Conservation (phyloP, 2,113 vertebrate species). For the Gadus chalcogrammus region DNA sequence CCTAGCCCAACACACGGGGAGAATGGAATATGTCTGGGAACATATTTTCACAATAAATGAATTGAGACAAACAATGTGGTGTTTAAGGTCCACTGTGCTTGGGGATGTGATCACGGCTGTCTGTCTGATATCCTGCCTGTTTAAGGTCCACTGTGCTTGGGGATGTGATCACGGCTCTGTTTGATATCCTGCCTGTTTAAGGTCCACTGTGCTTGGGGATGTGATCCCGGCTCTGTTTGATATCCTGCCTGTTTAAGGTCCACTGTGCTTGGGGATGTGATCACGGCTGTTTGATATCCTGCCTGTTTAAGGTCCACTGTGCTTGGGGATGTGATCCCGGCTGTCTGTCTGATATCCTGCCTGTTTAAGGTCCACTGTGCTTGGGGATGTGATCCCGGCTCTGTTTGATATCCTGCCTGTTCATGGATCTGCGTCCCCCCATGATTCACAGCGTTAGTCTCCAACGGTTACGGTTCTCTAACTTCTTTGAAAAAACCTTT, state of each 20-base stretch:
- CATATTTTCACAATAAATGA: not conserved
- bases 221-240: constrained; percentile 32
- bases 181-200: constrained; percentile 10
- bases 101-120: constrained; percentile 49
- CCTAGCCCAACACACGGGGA: not conserved
- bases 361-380: not conserved
- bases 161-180: constrained; percentile 15
- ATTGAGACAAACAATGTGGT: not conserved
- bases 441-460: constrained; percentile 71
- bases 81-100: constrained; percentile 1
- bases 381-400: constrained; percentile 50
- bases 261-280: no score
- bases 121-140: constrained; percentile 24
- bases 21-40: not conserved
- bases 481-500: constrained; percentile 71
- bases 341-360: constrained; percentile 29
- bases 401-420: constrained; percentile 24
- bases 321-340: no score
- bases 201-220: no score
- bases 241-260: no score
- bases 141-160: no score
- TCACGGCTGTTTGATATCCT: constrained; percentile 26
- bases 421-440: constrained; percentile 54
- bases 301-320: no score
- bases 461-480: constrained; percentile 77